A percentile compares a stretch with the other conserved stretches of the same genome.
These are phyloP conservation scores for Eriosoma lanigerum DNA, from an alignment of 1,140 invertebrate species.

Conservation along the genomic window DNA sequence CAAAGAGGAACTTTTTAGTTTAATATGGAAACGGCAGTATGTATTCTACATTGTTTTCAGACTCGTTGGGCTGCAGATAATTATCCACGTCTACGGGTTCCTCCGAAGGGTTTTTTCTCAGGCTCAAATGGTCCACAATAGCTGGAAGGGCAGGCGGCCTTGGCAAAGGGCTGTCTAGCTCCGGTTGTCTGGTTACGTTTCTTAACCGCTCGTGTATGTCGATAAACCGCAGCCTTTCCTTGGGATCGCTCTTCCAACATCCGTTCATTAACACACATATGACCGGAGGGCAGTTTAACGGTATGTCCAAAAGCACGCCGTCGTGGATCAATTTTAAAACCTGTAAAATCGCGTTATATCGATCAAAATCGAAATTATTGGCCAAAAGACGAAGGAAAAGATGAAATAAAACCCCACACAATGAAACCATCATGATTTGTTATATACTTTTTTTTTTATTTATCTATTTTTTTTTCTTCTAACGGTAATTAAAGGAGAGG, in stretches of 20 bases:
- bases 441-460: too few relatives aligned
- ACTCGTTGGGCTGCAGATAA: constrained; percentile 62
- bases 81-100: constrained; percentile 63
- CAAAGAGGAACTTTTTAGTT: too few relatives aligned
- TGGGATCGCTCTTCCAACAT: constrained; percentile 83
- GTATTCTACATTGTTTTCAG: background rate
- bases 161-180: constrained; percentile 37
- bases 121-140: constrained; percentile 53
- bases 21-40: too few relatives aligned
- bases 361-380: too few relatives aligned
- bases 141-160: constrained; percentile 55
- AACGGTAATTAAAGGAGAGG: too few relatives aligned
- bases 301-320: constrained; percentile 79
- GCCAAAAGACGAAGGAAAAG: too few relatives aligned
- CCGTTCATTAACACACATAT: constrained; percentile 79
- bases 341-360: constrained; percentile 57
- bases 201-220: constrained; percentile 72
- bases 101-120: constrained; percentile 59
- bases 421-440: too few relatives aligned
- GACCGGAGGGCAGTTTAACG: constrained; percentile 74
- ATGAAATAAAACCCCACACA: too few relatives aligned
- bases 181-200: constrained; percentile 57
- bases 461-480: too few relatives aligned
- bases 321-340: constrained; percentile 82
- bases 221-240: constrained; percentile 73